Percentiles rank a stretch among this genome's conserved stretches.
Evolutionary conservation across 2,797 vertebrate genomes (phyloP).

Genomic region (Somateria mollissima): DNA sequence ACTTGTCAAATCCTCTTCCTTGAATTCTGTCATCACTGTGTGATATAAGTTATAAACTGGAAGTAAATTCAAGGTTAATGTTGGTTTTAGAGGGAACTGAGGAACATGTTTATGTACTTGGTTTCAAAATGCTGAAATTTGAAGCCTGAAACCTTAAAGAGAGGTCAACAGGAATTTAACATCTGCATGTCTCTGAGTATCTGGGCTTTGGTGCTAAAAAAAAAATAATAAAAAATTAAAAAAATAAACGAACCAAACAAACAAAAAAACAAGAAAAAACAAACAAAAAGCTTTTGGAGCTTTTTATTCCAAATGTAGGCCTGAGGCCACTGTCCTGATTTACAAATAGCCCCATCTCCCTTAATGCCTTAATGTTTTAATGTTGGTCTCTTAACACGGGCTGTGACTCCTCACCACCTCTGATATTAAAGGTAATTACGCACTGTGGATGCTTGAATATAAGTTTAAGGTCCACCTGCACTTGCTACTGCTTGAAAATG

Average conservation of each 20-base stretch:
- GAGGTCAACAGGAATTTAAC: background rate
- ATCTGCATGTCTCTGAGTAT: conserved; percentile 25
- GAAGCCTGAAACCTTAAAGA: conserved; percentile 2
- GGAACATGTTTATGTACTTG: background rate
- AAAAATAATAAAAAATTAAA: background rate
- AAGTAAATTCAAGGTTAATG: conserved; percentile 7
- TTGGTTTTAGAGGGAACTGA: conserved; percentile 12
- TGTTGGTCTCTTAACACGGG: background rate
- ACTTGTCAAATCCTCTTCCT: background rate
- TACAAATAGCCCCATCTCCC: background rate
- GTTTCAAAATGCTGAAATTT: conserved; percentile 2
- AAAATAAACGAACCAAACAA: no score
- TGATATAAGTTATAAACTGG: conserved; percentile 3
- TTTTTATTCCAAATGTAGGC: conserved; percentile 14
- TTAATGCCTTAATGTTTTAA: background rate
- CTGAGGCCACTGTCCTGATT: conserved; percentile 16
- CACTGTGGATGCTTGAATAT: background rate
- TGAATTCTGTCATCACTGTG: conserved; percentile 34
- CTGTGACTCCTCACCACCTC: background rate
- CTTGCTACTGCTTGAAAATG: background rate
- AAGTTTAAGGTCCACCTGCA: background rate
- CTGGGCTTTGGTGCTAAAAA: background rate
- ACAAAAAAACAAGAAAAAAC: no score
- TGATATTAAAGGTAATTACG: background rate
- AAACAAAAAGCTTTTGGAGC: background rate